A percentile compares a stretch with the other conserved stretches of the same genome.
Evolutionary conservation across 2,888 invertebrate genomes (phyloP).

Genomic region (Sinotaia quadrata): DNA sequence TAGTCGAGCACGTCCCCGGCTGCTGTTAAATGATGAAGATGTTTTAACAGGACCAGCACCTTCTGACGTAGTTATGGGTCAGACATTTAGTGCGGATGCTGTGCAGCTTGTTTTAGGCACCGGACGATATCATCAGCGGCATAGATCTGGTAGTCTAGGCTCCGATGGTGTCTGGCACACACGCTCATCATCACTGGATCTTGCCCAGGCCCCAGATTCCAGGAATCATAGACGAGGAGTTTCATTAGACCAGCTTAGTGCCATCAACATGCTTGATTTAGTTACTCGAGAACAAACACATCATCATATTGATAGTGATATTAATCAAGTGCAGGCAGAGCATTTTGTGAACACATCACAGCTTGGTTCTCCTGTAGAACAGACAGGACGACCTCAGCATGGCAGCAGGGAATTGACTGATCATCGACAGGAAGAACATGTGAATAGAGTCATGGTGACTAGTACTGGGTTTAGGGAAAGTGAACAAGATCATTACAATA

Average conservation of each 20-base stretch:
- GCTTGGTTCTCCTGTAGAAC: too few relatives aligned
- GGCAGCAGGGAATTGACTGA: too few relatives aligned
- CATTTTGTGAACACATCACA: too few relatives aligned
- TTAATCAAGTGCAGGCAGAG: too few relatives aligned
- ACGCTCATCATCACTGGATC: conserved; percentile 19
- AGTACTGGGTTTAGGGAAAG: too few relatives aligned
- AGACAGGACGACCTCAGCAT: too few relatives aligned
- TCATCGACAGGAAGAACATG: too few relatives aligned
- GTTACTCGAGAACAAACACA: background rate
- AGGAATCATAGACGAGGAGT: conserved; percentile 14
- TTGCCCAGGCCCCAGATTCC: conserved; percentile 19
- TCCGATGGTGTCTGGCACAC: conserved; percentile 4
- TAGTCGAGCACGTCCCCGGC: conserved; percentile 13
- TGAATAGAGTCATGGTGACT: too few relatives aligned
- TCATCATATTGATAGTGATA: too few relatives aligned
- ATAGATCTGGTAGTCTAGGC: background rate
- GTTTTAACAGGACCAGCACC: background rate
- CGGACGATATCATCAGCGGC: conserved; percentile 1
- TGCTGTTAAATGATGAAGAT: conserved; percentile 12
- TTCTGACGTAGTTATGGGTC: conserved; percentile 14
- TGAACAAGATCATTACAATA: too few relatives aligned
- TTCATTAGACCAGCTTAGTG: conserved; percentile 1
- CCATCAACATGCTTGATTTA: background rate
- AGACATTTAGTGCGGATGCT: conserved; percentile 7
- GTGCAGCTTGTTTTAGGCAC: conserved; percentile 27